Conservation (phyloP, 2,797 vertebrate genomes). For the Lerista edwardsae region DNA sequence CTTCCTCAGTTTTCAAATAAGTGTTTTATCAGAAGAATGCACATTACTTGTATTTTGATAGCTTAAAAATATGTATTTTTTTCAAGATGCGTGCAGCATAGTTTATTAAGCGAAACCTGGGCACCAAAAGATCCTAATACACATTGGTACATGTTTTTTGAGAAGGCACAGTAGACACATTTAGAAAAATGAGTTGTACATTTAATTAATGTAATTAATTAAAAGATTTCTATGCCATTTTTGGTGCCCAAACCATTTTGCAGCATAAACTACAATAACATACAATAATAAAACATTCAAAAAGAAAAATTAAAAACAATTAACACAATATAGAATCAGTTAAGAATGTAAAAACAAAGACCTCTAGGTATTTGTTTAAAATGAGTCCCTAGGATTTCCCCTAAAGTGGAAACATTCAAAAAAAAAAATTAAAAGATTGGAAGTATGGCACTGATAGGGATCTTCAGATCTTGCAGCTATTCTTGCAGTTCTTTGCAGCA, state of each 20-base stretch:
- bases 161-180: background rate
- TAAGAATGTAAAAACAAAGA: no score
- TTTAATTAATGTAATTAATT: no score
- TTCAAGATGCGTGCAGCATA: background rate
- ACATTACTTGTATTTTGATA: constrained; percentile 69
- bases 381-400: no score
- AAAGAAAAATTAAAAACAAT: no score
- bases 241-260: background rate
- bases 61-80: constrained; percentile 47
- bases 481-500: no score
- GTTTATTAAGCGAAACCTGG: background rate
- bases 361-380: no score
- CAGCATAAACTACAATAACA: background rate
- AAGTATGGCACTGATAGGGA: background rate
- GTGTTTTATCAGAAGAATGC: constrained; percentile 75
- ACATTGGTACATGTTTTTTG: background rate
- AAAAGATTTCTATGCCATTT: background rate
- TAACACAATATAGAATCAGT: no score
- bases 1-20: constrained; percentile 76
- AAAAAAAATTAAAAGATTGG: background rate
- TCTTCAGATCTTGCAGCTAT: background rate
- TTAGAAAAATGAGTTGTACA: background rate
- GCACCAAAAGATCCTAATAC: background rate
- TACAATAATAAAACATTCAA: background rate
- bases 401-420: no score